Percentiles rank a stretch among this genome's conserved stretches.
phyloP scores from a whole-genome alignment of 2,888 invertebrate genomes.

The Lapara coniferarum region DNA sequence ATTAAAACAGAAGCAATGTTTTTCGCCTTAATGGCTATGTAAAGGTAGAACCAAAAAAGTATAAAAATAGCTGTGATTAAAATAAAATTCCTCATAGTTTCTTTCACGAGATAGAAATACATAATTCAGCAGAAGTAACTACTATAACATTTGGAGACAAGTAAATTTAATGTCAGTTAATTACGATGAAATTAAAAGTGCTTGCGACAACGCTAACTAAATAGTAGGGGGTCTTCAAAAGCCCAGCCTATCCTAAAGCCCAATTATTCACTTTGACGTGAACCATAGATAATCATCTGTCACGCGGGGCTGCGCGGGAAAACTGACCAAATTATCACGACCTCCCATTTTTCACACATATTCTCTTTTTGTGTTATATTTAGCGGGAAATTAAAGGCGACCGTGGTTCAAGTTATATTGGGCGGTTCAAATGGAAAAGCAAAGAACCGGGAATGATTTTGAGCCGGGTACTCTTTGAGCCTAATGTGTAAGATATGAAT shows the following conservation, averaged over 20 bases:
- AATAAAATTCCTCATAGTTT: too few relatives aligned
- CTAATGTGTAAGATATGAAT: constrained; percentile 67
- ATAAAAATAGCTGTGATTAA: too few relatives aligned
- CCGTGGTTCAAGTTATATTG: constrained; percentile 43
- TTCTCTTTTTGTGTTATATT: constrained; percentile 38
- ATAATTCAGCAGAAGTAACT: too few relatives aligned
- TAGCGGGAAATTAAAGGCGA: constrained; percentile 36
- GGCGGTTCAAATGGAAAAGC: constrained; percentile 62
- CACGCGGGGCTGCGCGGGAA: constrained; percentile 69
- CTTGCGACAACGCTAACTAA: constrained; percentile 40
- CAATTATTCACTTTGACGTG: constrained; percentile 83
- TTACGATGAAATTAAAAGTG: neutral
- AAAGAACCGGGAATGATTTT: constrained; percentile 64
- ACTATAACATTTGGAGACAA: too few relatives aligned
- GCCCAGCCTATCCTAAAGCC: constrained; percentile 65
- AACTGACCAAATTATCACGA: constrained; percentile 56
- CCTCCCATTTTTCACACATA: constrained; percentile 50
- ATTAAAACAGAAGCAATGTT: too few relatives aligned
- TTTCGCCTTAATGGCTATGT: too few relatives aligned
- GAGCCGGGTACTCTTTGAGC: constrained; percentile 69
- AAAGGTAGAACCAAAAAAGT: too few relatives aligned
- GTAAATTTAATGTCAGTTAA: neutral
- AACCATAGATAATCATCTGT: constrained; percentile 81
- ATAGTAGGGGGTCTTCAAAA: constrained; percentile 54
- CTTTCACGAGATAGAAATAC: too few relatives aligned